Conservation (phyloP, 2,888 invertebrate genomes). For the Drosophila basisetae region DNA sequence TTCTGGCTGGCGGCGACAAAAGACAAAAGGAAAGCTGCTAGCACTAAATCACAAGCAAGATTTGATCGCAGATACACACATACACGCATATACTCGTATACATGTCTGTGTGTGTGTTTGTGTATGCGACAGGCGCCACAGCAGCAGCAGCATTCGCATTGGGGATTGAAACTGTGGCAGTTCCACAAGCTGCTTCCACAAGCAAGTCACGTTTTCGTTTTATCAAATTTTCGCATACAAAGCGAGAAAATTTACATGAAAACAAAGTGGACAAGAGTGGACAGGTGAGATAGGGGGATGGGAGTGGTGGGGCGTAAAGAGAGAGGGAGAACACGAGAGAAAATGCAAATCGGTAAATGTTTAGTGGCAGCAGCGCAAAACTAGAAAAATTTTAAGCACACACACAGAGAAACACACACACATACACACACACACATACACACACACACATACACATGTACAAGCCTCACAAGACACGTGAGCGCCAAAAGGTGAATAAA, state of each 20-base stretch:
- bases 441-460: slow-evolving; percentile 13
- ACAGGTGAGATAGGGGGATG: slow-evolving; percentile 2
- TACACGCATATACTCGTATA: background rate
- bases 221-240: slow-evolving; percentile 78
- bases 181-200: slow-evolving; percentile 43
- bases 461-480: slow-evolving; percentile 58
- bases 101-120: slow-evolving; percentile 16
- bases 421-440: slow-evolving; percentile 25
- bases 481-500: slow-evolving; percentile 77
- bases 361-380: slow-evolving; percentile 55
- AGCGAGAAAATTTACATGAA: slow-evolving; percentile 73
- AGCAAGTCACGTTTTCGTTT: slow-evolving; percentile 81
- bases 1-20: slow-evolving; percentile 32
- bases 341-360: slow-evolving; percentile 58
- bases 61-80: slow-evolving; percentile 45
- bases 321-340: slow-evolving; percentile 17
- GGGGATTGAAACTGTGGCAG: slow-evolving; percentile 8
- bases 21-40: slow-evolving; percentile 64
- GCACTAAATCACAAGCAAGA: slow-evolving; percentile 62
- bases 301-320: background rate
- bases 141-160: slow-evolving; percentile 27
- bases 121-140: slow-evolving; percentile 25
- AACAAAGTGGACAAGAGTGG: slow-evolving; percentile 46
- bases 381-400: slow-evolving; percentile 51
- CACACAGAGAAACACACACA: slow-evolving; percentile 9